Evolutionary conservation across 2,888 invertebrate genomes (phyloP).

Genomic region (Acronicta psi): DNA sequence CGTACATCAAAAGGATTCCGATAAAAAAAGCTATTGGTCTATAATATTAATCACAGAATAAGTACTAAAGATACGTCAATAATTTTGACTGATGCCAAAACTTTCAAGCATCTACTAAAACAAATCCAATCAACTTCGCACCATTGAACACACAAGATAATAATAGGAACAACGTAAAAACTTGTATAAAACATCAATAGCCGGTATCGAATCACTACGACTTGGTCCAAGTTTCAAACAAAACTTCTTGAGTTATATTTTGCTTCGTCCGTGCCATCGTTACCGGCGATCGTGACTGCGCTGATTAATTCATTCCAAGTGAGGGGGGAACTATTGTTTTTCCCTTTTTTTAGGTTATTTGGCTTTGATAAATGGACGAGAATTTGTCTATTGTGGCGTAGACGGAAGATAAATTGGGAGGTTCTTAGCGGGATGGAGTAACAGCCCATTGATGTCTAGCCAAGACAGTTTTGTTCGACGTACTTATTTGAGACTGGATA

Average conservation of each 20-base stretch:
- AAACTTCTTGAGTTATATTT: constrained; percentile 75
- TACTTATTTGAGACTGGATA: constrained; percentile 34
- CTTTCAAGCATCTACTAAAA: constrained; percentile 56
- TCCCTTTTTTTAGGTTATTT: constrained; percentile 68
- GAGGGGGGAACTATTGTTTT: constrained; percentile 69
- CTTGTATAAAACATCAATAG: constrained; percentile 72
- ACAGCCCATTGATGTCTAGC: constrained; percentile 47
- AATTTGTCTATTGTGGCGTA: constrained; percentile 66
- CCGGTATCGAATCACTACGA: constrained; percentile 69
- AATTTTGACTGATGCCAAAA: constrained; percentile 52
- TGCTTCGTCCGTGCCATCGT: constrained; percentile 79
- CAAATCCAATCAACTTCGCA: constrained; percentile 66
- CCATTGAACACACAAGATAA: constrained; percentile 63
- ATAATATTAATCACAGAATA: constrained; percentile 23
- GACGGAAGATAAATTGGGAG: constrained; percentile 60
- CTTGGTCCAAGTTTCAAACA: constrained; percentile 63
- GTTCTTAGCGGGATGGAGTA: constrained; percentile 45
- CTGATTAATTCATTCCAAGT: constrained; percentile 79
- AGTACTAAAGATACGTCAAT: constrained; percentile 27
- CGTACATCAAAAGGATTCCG: neutral
- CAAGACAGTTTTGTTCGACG: constrained; percentile 37
- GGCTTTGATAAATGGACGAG: constrained; percentile 68
- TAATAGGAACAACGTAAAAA: constrained; percentile 66
- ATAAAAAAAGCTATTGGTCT: constrained; percentile 7
- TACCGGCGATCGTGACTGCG: constrained; percentile 82